Conservation (phyloP, 2,113 vertebrate species). For the Nematolebias whitei region DNA sequence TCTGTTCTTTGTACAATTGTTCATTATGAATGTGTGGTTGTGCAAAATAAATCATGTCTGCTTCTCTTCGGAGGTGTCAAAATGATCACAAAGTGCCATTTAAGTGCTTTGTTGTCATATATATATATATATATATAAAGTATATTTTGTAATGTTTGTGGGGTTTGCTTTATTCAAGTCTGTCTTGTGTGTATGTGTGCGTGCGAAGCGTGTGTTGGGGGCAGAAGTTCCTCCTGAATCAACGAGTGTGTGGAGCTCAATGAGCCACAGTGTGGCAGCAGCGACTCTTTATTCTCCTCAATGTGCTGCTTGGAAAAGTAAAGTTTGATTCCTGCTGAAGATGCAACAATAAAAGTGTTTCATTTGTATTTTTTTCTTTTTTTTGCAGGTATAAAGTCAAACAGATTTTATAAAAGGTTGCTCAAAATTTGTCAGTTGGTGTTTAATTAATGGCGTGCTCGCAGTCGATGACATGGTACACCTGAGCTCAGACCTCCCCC, state of each 20-base stretch:
- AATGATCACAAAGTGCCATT: conserved; percentile 79
- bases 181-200: conserved; percentile 29
- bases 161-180: conserved; percentile 61
- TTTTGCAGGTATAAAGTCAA: not conserved
- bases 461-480: not conserved
- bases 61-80: conserved; percentile 49
- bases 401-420: not conserved
- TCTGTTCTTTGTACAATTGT: conserved; percentile 49
- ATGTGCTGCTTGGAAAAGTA: not conserved
- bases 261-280: conserved; percentile 74
- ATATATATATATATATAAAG: conserved; percentile 54
- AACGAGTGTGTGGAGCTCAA: conserved; percentile 56
- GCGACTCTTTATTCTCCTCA: conserved; percentile 28
- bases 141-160: conserved; percentile 79
- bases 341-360: not conserved
- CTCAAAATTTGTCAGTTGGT: not conserved
- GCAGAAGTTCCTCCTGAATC: not conserved
- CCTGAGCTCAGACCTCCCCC: conserved; percentile 36
- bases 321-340: not conserved
- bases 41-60: conserved; percentile 48
- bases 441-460: not conserved
- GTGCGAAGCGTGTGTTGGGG: not conserved
- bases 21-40: conserved; percentile 66
- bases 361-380: not conserved
- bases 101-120: conserved; percentile 75